phyloP scores from a whole-genome alignment of 2,113 vertebrate species.

The Dinomys branickii region DNA sequence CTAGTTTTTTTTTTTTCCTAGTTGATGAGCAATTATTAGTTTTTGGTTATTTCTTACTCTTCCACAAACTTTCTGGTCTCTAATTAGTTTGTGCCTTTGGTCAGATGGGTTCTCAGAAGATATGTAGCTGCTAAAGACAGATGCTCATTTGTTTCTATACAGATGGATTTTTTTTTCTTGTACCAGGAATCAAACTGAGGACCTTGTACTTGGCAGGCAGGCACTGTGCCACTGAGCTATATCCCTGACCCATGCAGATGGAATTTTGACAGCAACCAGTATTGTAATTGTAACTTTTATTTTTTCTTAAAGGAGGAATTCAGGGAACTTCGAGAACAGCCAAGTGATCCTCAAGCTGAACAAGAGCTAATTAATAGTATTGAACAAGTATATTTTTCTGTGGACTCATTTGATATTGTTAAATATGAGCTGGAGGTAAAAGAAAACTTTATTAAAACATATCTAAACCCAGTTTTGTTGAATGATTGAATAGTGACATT shows the following conservation, averaged over 20 bases:
- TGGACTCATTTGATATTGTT: slow-evolving; percentile 97
- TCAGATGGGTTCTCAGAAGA: slow-evolving; percentile 12
- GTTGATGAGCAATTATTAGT: slow-evolving; percentile 11
- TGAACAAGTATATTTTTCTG: slow-evolving; percentile 97
- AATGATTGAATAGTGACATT: slow-evolving; percentile 35
- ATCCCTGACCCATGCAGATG: not conserved
- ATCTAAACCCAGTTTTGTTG: slow-evolving; percentile 47
- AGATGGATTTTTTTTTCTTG: not conserved
- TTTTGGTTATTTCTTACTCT: not conserved
- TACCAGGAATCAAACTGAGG: too few species aligned
- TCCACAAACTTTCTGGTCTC: not conserved
- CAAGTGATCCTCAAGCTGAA: slow-evolving; percentile 95
- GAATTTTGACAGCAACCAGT: slow-evolving; percentile 13
- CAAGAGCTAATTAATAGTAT: slow-evolving; percentile 98
- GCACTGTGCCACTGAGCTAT: too few species aligned
- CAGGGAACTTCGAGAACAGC: slow-evolving; percentile 94
- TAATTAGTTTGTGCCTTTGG: slow-evolving; percentile 14
- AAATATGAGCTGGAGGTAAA: slow-evolving; percentile 97
- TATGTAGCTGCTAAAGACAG: not conserved
- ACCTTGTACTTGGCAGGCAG: too few species aligned
- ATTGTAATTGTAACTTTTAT: slow-evolving; percentile 35
- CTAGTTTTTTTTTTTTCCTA: not conserved
- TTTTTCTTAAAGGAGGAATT: slow-evolving; percentile 92
- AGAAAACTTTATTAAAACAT: slow-evolving; percentile 45
- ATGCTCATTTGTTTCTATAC: slow-evolving; percentile 40